These are phyloP conservation scores for Drosophila obscura DNA, from an alignment of 1,140 invertebrate species.

Conservation along the genomic window DNA sequence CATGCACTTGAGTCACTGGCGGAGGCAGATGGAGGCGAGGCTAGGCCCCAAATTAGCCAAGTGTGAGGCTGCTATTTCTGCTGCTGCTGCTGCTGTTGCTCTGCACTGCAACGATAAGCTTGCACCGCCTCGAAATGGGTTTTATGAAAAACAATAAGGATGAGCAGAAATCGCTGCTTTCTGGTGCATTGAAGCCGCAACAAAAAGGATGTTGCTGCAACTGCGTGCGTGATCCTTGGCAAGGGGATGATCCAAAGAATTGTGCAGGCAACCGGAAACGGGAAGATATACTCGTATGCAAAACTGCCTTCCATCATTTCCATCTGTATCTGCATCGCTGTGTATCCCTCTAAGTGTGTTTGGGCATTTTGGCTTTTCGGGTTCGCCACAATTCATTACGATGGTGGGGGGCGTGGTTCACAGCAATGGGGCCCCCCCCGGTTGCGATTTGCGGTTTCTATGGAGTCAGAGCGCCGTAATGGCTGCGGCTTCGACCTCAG, in stretches of 20 bases:
- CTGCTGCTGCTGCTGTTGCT: too few species aligned
- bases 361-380: slow-evolving; percentile 33
- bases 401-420: neutral
- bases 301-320: slow-evolving; percentile 43
- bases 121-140: slow-evolving; percentile 64
- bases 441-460: neutral
- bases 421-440: too few species aligned
- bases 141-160: slow-evolving; percentile 60
- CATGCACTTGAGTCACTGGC: slow-evolving; percentile 6
- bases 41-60: slow-evolving; percentile 69
- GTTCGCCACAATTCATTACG: slow-evolving; percentile 55
- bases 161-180: slow-evolving; percentile 19
- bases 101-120: slow-evolving; percentile 62
- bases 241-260: slow-evolving; percentile 27
- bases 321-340: slow-evolving; percentile 21
- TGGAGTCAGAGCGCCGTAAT: neutral
- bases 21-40: slow-evolving; percentile 34
- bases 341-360: too few species aligned
- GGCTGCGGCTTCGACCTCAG: slow-evolving; percentile 21
- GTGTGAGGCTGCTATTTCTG: slow-evolving; percentile 36
- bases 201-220: slow-evolving; percentile 26
- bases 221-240: slow-evolving; percentile 8
- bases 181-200: slow-evolving; percentile 15
- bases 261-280: slow-evolving; percentile 53
- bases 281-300: slow-evolving; percentile 20